A percentile compares a stretch with the other conserved stretches of the same genome.
Evolutionary conservation across 1,140 invertebrate species (phyloP).

Genomic region (Grapholita molesta): DNA sequence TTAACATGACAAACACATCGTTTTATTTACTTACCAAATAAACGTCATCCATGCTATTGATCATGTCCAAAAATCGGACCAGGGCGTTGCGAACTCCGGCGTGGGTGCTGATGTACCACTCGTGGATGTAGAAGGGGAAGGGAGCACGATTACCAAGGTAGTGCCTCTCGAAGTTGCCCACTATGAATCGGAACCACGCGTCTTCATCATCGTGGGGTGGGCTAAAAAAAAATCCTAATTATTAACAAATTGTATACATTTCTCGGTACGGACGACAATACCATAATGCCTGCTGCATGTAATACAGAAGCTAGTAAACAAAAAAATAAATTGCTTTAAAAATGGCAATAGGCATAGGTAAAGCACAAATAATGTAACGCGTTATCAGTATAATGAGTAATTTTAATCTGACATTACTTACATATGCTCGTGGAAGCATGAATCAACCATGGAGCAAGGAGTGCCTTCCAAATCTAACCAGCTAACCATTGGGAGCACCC

Average conservation of each 20-base stretch:
- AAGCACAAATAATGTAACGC: no score
- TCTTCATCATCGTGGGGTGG: slow-evolving; percentile 63
- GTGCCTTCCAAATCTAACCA: slow-evolving; percentile 73
- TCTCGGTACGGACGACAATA: background rate
- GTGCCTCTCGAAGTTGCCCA: slow-evolving; percentile 76
- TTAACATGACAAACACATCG: no score
- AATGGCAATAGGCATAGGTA: no score
- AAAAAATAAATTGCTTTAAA: no score
- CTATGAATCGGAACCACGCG: slow-evolving; percentile 73
- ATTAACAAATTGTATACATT: background rate
- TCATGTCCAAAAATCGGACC: slow-evolving; percentile 69
- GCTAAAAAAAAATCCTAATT: slow-evolving; percentile 53
- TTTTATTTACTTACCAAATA: slow-evolving; percentile 63
- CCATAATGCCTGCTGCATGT: no score
- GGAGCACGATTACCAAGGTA: slow-evolving; percentile 80
- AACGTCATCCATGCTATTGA: slow-evolving; percentile 70
- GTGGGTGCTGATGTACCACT: slow-evolving; percentile 73
- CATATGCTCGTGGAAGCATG: slow-evolving; percentile 78
- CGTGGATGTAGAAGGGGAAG: slow-evolving; percentile 80
- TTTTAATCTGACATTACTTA: no score
- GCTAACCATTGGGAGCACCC: slow-evolving; percentile 82
- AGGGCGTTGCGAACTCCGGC: slow-evolving; percentile 59
- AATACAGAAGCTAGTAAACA: no score
- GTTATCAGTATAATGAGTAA: no score
- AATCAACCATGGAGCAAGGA: slow-evolving; percentile 82